Evolutionary conservation across 2,113 vertebrate species (phyloP).

Genomic region (Nansenia antarctica): DNA sequence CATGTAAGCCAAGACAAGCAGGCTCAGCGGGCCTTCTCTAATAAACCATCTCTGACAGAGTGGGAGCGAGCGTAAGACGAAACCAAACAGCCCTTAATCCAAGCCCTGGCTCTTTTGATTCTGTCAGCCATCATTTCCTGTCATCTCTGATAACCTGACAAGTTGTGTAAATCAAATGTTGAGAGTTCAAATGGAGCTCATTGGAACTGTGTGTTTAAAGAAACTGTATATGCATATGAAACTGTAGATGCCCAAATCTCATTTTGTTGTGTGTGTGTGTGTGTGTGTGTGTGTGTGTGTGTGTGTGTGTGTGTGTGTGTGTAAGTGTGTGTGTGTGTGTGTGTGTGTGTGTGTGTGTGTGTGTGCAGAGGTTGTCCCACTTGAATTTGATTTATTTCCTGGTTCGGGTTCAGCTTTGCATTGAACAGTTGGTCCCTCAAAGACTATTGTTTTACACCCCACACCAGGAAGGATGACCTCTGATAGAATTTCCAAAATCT

Average conservation of each 20-base stretch:
- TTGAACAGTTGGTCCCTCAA: conserved; percentile 7
- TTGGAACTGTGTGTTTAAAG: conserved; percentile 32
- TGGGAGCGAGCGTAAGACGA: background rate
- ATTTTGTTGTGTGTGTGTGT: background rate
- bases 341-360: background rate
- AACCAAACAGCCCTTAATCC: conserved; percentile 44
- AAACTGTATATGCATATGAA: conserved; percentile 39
- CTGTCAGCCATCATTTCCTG: conserved; percentile 38
- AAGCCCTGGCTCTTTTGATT: conserved; percentile 40
- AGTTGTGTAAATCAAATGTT: conserved; percentile 52
- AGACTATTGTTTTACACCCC: conserved; percentile 22
- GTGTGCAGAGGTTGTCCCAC: background rate
- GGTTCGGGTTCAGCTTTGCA: conserved; percentile 1
- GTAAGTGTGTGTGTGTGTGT: too few relatives aligned
- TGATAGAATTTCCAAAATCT: conserved; percentile 7
- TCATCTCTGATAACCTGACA: conserved; percentile 41
- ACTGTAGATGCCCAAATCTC: background rate
- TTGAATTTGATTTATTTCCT: conserved; percentile 15
- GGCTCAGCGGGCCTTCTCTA: conserved; percentile 34
- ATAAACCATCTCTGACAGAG: conserved; percentile 38
- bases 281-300: too few relatives aligned
- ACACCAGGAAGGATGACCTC: conserved; percentile 10
- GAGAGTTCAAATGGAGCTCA: conserved; percentile 21
- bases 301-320: background rate
- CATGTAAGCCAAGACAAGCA: conserved; percentile 43